phyloP scores from a whole-genome alignment of 2,888 invertebrate genomes.

The Tetanocera ferruginea region DNA sequence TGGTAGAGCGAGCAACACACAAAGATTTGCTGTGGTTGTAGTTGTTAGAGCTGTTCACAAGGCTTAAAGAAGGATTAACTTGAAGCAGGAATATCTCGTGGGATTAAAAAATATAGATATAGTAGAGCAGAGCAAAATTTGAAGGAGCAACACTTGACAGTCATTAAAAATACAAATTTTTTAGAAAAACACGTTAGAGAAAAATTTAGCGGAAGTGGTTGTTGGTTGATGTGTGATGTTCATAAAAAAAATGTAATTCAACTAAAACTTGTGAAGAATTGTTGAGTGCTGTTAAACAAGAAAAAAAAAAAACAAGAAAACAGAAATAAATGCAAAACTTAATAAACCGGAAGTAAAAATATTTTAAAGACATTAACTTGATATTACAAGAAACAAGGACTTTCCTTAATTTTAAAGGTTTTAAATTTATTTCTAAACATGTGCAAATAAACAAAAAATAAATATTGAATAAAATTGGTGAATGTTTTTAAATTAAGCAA shows the following conservation, averaged over 20 bases:
- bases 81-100: not conserved
- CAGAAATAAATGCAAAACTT: not conserved
- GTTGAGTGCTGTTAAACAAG: no score
- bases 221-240: not conserved
- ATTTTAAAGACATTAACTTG: no score
- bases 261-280: not conserved
- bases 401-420: no score
- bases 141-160: not conserved
- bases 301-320: no score
- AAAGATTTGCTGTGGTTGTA: not conserved
- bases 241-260: not conserved
- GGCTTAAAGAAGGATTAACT: conserved; percentile 21
- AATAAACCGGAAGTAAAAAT: not conserved
- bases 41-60: conserved; percentile 1
- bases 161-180: not conserved
- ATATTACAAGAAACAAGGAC: not conserved
- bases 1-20: not conserved
- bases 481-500: no score
- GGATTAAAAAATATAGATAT: conserved; percentile 11
- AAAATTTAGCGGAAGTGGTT: conserved; percentile 12
- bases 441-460: not conserved
- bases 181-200: not conserved
- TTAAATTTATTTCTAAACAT: no score
- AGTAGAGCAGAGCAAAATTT: not conserved
- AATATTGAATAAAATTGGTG: not conserved